Base-by-base conservation (phyloP, 2,888 invertebrate genomes). In the Temnothorax rugatulus region DNA sequence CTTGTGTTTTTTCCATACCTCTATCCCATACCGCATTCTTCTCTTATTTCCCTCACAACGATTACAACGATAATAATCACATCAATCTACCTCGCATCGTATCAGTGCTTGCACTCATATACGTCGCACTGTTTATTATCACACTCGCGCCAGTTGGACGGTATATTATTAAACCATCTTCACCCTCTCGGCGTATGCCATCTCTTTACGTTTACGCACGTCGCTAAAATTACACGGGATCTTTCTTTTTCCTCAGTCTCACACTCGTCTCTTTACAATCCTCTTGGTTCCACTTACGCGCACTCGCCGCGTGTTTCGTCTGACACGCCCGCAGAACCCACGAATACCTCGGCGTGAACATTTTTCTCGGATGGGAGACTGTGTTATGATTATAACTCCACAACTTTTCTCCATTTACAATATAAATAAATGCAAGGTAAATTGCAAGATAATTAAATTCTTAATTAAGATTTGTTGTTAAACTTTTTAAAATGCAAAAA, bases 151-250 rank as follows among this genome's bases (percentile, higher is more conserved):
- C 92, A 90, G 91, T 86, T 91, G 92, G 91, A 87, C 90, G 90
- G 79, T 92, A 89, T 93, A 93, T 93, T 93, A 93, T 93, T 93
- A 91, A 93, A 92, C 91, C 91, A 91, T 90, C 91, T 86, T 91
- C 90, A 71, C 86, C 85, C 89, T 84, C 89, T 84, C 88, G 47
- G 83, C 54, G 73, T 63, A 86, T 71, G 84, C 85, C 90, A 81
- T 87, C 90, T 86, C 85, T 86, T 90, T 86, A 83, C 87, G 81
- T 88, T 90, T 85, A 86, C 87, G 85, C 74, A 82, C 87, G 87
- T 73, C 82, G 91, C 91, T 91, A 91, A 91, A 91, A 91, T 91
- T 91, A 91, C 83, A 83, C 91, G 84, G 25, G 29, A 71, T 69
- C 84, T 82, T 85, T 74, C 87, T 73, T 79, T 85, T 84, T 84